A percentile compares a stretch with the other conserved stretches of the same genome.
phyloP scores from a whole-genome alignment of 2,888 invertebrate genomes.

The Morpho achilles region DNA sequence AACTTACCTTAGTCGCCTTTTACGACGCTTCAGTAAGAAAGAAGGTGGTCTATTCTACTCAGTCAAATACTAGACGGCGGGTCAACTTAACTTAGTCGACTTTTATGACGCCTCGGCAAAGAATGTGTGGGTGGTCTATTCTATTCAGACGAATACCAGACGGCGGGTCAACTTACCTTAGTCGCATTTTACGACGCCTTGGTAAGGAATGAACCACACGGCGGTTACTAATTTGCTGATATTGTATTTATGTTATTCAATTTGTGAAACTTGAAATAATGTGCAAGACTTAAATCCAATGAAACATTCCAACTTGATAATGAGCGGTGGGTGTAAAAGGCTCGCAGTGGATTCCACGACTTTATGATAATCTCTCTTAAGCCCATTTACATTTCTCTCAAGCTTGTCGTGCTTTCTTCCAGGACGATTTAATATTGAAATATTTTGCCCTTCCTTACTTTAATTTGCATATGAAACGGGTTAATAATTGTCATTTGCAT shows the following conservation, averaged over 20 bases:
- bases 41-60: too few species aligned
- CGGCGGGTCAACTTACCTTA: too few species aligned
- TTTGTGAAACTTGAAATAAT: conserved; percentile 6
- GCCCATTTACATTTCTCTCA: conserved; percentile 14
- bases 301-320: conserved; percentile 13
- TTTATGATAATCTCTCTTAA: conserved; percentile 16
- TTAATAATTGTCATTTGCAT: too few species aligned
- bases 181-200: too few species aligned
- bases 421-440: conserved; percentile 7
- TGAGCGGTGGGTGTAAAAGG: conserved; percentile 10
- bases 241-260: neutral
- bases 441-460: conserved; percentile 5
- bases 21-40: too few species aligned
- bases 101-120: too few species aligned
- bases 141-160: too few species aligned
- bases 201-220: too few species aligned
- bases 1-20: too few species aligned
- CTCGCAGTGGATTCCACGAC: conserved; percentile 9
- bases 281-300: conserved; percentile 8
- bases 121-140: too few species aligned
- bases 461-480: conserved; percentile 1
- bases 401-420: conserved; percentile 11
- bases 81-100: too few species aligned
- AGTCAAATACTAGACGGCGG: too few species aligned
- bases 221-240: neutral